phyloP scores from a whole-genome alignment of 2,797 vertebrate genomes.

The Siniperca obscura region DNA sequence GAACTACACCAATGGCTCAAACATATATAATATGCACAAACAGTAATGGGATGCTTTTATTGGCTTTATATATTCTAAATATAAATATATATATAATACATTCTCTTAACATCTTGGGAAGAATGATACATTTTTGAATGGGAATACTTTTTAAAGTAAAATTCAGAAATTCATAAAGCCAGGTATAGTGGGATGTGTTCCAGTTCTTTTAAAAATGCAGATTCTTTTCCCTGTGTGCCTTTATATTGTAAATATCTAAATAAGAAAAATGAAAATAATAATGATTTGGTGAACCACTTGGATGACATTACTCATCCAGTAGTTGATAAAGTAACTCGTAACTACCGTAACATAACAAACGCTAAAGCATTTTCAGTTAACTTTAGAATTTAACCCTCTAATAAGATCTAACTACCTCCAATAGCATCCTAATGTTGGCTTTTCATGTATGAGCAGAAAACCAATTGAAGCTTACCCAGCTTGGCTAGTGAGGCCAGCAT shows the following conservation, averaged over 20 bases:
- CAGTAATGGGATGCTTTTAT: background rate
- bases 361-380: background rate
- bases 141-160: background rate
- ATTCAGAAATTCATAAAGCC: background rate
- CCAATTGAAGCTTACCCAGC: slow-evolving; percentile 79
- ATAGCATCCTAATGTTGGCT: background rate
- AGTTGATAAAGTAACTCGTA: background rate
- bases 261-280: background rate
- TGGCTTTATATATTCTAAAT: background rate
- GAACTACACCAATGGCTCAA: background rate
- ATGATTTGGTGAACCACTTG: background rate
- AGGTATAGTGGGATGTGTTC: no score
- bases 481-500: slow-evolving; percentile 90
- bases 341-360: background rate
- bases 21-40: background rate
- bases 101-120: background rate
- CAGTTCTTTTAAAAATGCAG: background rate
- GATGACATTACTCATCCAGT: background rate
- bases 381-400: background rate
- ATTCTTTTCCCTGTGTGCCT: background rate
- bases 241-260: background rate
- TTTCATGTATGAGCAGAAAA: background rate
- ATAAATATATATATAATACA: slow-evolving; percentile 6
- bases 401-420: background rate
- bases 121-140: background rate